Base-by-base conservation (phyloP, 2,797 vertebrate species). In the Sebastolobus alascanus region DNA sequence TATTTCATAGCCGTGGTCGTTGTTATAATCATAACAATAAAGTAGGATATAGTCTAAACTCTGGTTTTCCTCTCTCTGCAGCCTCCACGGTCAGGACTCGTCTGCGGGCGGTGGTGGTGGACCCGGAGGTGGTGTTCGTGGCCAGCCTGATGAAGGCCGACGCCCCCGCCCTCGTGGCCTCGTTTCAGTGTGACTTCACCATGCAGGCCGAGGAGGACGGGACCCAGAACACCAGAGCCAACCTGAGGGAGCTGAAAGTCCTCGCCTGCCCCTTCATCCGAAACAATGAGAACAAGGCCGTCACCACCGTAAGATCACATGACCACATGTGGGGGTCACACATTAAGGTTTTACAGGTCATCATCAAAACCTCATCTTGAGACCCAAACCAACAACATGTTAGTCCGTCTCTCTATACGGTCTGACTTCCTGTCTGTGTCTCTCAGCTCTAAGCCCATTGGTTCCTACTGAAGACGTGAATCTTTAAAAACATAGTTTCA, bases 41-140 rank as follows among this genome's bases (percentile, higher is more conserved):
- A 2, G 40, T 43, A 43, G 40, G 40, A 43, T 43, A 16, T 43
- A 0, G 20, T 33, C 58, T 38, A 8, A 50, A 7, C 27, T n/a
- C 16, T 33, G 4, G n/a, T 31, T 8, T 9, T 68, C 29, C 16
- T 68, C 38, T 75, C n/a, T 61, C 74, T 20, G 18, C 84, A 89
- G 92, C 68, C 35, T 50, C 71, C 0, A 18, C 16, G 16, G 64
- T 89, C 38, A 95, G 88, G 79, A 96, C 96, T 65, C 94, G 52
- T 13, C 27, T 99, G n/a, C 96, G 94, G 46, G 97, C 92, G 1
- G 95, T 97, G 79, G 93, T 99, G 61, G 90, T 97, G 84, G 97
- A 99, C 88, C 99, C 98, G 0, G 98, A 99, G 93, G 96, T 99
- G 79, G 96, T 99, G 11, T 99, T 99, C 72, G 98, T 99, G 72